Evolutionary conservation across 2,888 invertebrate genomes (phyloP).

Genomic region (Apodemia mormo): DNA sequence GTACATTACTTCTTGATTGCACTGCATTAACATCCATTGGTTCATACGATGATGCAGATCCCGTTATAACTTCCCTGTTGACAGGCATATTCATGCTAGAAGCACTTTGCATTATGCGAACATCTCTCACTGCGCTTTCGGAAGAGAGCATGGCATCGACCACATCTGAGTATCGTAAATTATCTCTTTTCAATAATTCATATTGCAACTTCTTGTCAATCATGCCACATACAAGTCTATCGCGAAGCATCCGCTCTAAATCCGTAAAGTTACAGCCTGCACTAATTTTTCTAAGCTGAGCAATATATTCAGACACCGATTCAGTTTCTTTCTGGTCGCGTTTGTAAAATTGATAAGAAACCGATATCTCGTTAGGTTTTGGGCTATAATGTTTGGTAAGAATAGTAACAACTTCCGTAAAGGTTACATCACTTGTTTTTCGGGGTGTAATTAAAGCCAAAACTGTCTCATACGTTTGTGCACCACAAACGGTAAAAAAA

Average conservation of each 20-base stretch:
- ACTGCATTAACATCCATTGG: slow-evolving; percentile 23
- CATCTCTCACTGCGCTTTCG: slow-evolving; percentile 1
- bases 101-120: neutral
- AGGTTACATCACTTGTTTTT: neutral
- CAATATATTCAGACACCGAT: neutral
- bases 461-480: slow-evolving; percentile 26
- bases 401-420: neutral
- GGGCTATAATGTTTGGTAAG: slow-evolving; percentile 1
- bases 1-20: slow-evolving; percentile 18
- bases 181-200: neutral
- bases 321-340: slow-evolving; percentile 3
- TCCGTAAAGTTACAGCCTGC: slow-evolving; percentile 32
- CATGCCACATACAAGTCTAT: slow-evolving; percentile 35
- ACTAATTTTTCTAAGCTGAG: slow-evolving; percentile 25
- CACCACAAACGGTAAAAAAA: slow-evolving; percentile 29
- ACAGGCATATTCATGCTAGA: neutral
- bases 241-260: slow-evolving; percentile 34
- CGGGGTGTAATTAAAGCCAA: slow-evolving; percentile 19
- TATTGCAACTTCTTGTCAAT: slow-evolving; percentile 30
- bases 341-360: slow-evolving; percentile 21
- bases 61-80: neutral
- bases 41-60: neutral
- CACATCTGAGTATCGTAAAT: slow-evolving; percentile 3
- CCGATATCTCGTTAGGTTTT: slow-evolving; percentile 1
- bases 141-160: neutral